These are phyloP conservation scores for Balearica regulorum DNA, from an alignment of 2,797 vertebrate species.

Conservation along the genomic window DNA sequence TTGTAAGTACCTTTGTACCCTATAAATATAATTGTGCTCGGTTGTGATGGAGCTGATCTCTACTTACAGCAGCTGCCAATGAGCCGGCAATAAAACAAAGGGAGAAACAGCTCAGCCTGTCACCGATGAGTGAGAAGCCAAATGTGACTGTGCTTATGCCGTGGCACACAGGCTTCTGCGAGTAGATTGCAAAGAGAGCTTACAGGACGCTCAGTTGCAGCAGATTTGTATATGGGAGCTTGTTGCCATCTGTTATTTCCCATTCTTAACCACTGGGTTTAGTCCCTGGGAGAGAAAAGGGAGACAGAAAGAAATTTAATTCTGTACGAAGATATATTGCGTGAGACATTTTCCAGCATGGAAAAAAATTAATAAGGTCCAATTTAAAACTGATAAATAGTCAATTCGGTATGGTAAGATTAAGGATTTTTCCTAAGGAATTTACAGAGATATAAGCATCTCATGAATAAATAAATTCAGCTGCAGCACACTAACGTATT, in stretches of 20 bases:
- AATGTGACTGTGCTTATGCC: conserved; percentile 26
- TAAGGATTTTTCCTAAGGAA: conserved; percentile 74
- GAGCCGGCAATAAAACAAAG: conserved; percentile 62
- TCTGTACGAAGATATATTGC: not conserved
- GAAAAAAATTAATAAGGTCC: conserved; percentile 72
- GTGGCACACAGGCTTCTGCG: not conserved
- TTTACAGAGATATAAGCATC: conserved; percentile 72
- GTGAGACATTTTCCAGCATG: conserved; percentile 25
- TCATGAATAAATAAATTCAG: conserved; percentile 79
- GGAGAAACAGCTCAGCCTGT: conserved; percentile 48
- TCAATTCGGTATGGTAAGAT: conserved; percentile 70
- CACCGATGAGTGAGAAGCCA: conserved; percentile 43
- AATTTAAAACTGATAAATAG: conserved; percentile 78
- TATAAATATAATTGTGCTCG: conserved; percentile 50
- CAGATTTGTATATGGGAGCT: conserved; percentile 32
- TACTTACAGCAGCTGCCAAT: conserved; percentile 51
- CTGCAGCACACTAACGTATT: conserved; percentile 60
- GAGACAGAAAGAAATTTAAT: conserved; percentile 37
- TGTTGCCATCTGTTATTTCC: conserved; percentile 51
- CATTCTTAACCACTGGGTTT: conserved; percentile 33
- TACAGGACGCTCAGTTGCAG: not conserved
- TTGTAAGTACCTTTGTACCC: conserved; percentile 34
- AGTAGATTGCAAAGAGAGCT: conserved; percentile 7
- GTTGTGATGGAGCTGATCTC: conserved; percentile 35
- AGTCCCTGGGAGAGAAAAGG: conserved; percentile 18